Percentiles rank a stretch among this genome's conserved stretches.
Conservation (phyloP, 2,888 invertebrate species). For the Lasioglossum morio region DNA sequence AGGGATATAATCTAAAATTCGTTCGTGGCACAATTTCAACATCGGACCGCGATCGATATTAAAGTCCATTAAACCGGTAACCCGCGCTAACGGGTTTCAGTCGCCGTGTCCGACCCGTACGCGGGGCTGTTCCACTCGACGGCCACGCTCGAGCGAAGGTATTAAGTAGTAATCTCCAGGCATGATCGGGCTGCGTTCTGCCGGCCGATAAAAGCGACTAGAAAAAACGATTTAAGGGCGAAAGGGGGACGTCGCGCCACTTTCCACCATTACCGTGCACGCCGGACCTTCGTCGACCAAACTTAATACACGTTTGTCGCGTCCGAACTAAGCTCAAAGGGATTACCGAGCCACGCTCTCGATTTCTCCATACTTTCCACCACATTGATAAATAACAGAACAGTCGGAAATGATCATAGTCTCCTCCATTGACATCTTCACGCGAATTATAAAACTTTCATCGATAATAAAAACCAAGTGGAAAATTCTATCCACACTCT, state of each 20-base stretch:
- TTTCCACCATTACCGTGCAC: slow-evolving; percentile 25
- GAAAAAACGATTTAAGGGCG: slow-evolving; percentile 57
- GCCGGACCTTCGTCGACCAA: slow-evolving; percentile 11
- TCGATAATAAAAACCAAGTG: background rate
- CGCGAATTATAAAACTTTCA: background rate
- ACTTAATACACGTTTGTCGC: slow-evolving; percentile 48
- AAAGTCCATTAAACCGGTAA: slow-evolving; percentile 74
- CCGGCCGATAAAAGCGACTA: slow-evolving; percentile 61
- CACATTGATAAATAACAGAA: background rate
- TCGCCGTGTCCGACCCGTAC: slow-evolving; percentile 69
- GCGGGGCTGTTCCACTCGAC: slow-evolving; percentile 60
- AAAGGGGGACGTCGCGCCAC: slow-evolving; percentile 30
- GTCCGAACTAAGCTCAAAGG: background rate
- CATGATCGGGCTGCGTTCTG: slow-evolving; percentile 70
- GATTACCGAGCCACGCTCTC: background rate
- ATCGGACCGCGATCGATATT: slow-evolving; percentile 72
- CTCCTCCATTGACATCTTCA: background rate
- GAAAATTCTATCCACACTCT: background rate
- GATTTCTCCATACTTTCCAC: background rate
- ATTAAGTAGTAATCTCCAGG: slow-evolving; percentile 80
- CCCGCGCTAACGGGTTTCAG: slow-evolving; percentile 71
- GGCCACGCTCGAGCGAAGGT: slow-evolving; percentile 62
- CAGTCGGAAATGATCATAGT: background rate
- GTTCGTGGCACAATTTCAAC: slow-evolving; percentile 72
- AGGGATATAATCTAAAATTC: slow-evolving; percentile 69